These are phyloP conservation scores for Bradysia coprophila DNA, from an alignment of 1,140 invertebrate genomes.

Conservation along the genomic window DNA sequence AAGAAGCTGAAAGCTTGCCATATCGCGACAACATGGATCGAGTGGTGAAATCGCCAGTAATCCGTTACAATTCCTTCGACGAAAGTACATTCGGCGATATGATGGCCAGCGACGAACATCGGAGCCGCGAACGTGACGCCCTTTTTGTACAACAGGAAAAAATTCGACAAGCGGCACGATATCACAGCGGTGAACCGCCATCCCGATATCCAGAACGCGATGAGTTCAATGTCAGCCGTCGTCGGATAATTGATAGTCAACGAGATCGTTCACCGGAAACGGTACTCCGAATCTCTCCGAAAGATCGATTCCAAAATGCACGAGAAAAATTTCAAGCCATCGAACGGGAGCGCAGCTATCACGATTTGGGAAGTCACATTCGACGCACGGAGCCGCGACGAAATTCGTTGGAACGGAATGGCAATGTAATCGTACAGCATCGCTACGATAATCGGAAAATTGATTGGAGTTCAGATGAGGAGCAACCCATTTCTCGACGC, in stretches of 20 bases:
- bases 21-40: slow-evolving; percentile 23
- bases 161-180: not conserved
- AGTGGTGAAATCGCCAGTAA: slow-evolving; percentile 22
- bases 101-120: not conserved
- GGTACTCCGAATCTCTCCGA: slow-evolving; percentile 28
- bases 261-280: slow-evolving; percentile 4
- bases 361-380: slow-evolving; percentile 11
- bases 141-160: not conserved
- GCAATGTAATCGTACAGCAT: slow-evolving; percentile 4
- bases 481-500: slow-evolving; percentile 5
- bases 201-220: slow-evolving; percentile 7
- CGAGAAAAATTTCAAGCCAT: slow-evolving; percentile 65
- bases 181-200: slow-evolving; percentile 5
- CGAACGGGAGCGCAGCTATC: slow-evolving; percentile 33
- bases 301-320: slow-evolving; percentile 62
- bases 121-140: not conserved
- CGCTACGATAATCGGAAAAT: not conserved
- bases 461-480: slow-evolving; percentile 1
- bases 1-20: slow-evolving; percentile 20
- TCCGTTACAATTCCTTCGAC: slow-evolving; percentile 14
- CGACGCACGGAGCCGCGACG: slow-evolving; percentile 4
- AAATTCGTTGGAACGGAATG: slow-evolving; percentile 11
- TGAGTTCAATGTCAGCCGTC: not conserved
- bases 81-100: not conserved
- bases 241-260: not conserved